These are phyloP conservation scores for Eristalis tenax DNA, from an alignment of 2,888 invertebrate genomes.

Conservation along the genomic window DNA sequence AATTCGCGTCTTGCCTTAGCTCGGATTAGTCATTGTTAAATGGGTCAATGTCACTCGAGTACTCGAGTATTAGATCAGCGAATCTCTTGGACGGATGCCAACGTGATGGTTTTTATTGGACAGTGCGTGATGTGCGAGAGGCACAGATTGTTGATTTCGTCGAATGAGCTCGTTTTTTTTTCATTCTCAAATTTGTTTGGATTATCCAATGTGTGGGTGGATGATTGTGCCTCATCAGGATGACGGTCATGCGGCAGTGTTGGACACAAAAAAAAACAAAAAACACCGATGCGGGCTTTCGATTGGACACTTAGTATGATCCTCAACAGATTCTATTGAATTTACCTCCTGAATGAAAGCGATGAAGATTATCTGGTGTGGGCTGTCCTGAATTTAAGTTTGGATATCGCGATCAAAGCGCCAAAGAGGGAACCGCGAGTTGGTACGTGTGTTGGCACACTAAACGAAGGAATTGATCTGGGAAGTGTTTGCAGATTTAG, in stretches of 20 bases:
- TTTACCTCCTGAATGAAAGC: background rate
- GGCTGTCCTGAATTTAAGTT: background rate
- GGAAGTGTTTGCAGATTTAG: background rate
- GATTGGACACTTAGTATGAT: background rate
- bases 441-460: background rate
- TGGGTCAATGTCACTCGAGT: conserved; percentile 3
- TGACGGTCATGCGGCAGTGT: background rate
- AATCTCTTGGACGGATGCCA: conserved; percentile 6
- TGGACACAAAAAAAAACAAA: too few relatives aligned
- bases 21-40: conserved; percentile 3
- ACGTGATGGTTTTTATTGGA: background rate
- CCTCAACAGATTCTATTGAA: background rate
- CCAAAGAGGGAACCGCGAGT: background rate
- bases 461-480: background rate
- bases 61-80: background rate
- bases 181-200: background rate
- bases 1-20: conserved; percentile 1
- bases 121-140: background rate
- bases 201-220: background rate
- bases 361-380: background rate
- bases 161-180: background rate
- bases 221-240: background rate
- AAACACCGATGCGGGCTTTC: background rate
- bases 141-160: background rate
- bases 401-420: background rate